These are phyloP conservation scores for Conopomorpha cramerella DNA, from an alignment of 1,140 invertebrate species.

Conservation along the genomic window DNA sequence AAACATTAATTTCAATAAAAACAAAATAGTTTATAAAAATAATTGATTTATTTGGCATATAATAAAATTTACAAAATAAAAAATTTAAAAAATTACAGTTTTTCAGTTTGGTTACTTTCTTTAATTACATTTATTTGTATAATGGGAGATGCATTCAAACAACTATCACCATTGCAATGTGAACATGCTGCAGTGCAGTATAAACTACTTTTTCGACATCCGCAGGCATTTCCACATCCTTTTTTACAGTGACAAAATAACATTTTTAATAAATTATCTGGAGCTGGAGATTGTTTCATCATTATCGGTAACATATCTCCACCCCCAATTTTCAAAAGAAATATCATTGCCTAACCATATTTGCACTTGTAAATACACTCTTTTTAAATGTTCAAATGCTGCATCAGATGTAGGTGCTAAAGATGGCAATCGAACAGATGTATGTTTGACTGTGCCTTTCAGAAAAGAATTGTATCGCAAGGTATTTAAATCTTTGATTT, in stretches of 20 bases:
- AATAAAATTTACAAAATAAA: neutral
- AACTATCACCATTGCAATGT: slow-evolving; percentile 15
- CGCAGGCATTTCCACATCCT: slow-evolving; percentile 14
- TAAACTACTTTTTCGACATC: slow-evolving; percentile 16
- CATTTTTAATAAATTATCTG: slow-evolving; percentile 14
- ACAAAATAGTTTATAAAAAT: neutral
- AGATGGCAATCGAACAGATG: slow-evolving; percentile 7
- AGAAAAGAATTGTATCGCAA: slow-evolving; percentile 10
- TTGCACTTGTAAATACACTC: slow-evolving; percentile 19
- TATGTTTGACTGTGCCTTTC: slow-evolving; percentile 8
- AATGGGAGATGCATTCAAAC: too few species aligned
- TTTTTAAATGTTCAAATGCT: slow-evolving; percentile 16
- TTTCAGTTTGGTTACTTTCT: neutral
- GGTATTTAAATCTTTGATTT: slow-evolving; percentile 13
- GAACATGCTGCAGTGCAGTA: slow-evolving; percentile 10
- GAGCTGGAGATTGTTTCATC: slow-evolving; percentile 13
- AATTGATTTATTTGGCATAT: neutral
- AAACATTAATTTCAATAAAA: neutral
- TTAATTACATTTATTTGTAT: too few species aligned
- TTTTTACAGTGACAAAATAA: slow-evolving; percentile 17
- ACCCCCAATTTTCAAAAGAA: slow-evolving; percentile 14
- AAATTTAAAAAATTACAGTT: neutral
- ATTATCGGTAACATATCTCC: slow-evolving; percentile 13
- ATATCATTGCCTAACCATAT: slow-evolving; percentile 13
- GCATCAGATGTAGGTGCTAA: slow-evolving; percentile 15